Evolutionary conservation across 2,888 invertebrate species (phyloP), one percentile per base, ranked within the genome.

Genomic region (Osmoderma eremita): DNA sequence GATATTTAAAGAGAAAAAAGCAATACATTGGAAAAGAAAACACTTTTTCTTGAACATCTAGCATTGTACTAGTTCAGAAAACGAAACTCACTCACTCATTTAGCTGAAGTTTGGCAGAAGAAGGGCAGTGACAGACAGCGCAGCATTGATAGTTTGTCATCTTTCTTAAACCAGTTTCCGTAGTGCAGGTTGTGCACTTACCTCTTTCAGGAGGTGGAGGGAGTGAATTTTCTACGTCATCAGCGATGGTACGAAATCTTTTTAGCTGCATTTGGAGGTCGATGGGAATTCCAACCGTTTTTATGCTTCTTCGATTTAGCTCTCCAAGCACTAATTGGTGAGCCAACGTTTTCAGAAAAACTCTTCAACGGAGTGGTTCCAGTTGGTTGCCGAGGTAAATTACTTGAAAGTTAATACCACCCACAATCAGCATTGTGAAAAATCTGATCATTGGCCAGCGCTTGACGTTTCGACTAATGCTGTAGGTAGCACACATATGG

Each of bases 81-180:
- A 50, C n/a, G 4, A 50, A 13, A 22, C 50, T 51, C 36, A 51
- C 36, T 51, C 6, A 51, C 36, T 36, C 36, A 51, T 13, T 30
- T 51, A 30, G 3, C 1, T 51, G 15, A 51, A 15, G 15, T 51
- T 36, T 17, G 36, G 36, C 36, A 51, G 51, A 51, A 36, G 48
- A 62, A 12, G 48, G 24, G 39, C 63, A 50, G 13, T 50, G 17
- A 38, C 38, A 63, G 38, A 36, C 50, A 50, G 18, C 4, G 49
- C n/a, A 62, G 38, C 50, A 63, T 49, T 17, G 5, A 63, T 63
- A 63, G 38, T 63, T 51, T 41, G 63, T 18, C 51, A 63, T 51
- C 24, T 63, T 63, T 63, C 50, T 38, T 17, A 63, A 41, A 20
- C 41, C 51, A 17, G 38, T 51, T 51, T 51, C 50, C 39, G 41